Evolutionary conservation across 2,888 invertebrate genomes (phyloP).

Genomic region (Hipparchia semele): DNA sequence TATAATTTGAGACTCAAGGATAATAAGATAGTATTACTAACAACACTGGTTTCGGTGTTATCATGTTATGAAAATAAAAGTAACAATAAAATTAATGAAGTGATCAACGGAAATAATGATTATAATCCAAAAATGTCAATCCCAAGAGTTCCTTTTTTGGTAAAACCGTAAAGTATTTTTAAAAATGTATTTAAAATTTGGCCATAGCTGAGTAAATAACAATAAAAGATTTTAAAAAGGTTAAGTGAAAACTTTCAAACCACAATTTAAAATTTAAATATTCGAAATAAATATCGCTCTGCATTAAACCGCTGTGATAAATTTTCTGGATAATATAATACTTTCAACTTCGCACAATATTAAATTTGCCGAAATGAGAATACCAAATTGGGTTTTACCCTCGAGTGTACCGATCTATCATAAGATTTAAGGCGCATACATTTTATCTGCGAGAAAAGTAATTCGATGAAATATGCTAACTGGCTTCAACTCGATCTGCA

Average conservation of each 20-base stretch:
- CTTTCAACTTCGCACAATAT: constrained; percentile 21
- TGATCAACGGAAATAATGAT: too few relatives aligned
- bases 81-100: neutral
- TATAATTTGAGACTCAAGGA: neutral
- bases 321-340: constrained; percentile 23
- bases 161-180: too few relatives aligned
- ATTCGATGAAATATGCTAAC: constrained; percentile 55
- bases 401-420: constrained; percentile 54
- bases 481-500: constrained; percentile 50
- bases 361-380: constrained; percentile 37
- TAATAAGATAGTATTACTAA: neutral
- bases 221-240: too few relatives aligned
- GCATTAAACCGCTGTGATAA: constrained; percentile 9
- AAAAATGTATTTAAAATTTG: too few relatives aligned
- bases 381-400: constrained; percentile 37
- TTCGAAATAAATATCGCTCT: neutral
- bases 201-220: too few relatives aligned
- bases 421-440: constrained; percentile 43
- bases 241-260: neutral
- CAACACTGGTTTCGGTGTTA: neutral
- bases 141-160: too few relatives aligned
- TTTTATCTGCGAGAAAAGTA: constrained; percentile 56
- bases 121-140: too few relatives aligned
- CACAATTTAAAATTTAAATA: neutral
- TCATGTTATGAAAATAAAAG: neutral